Percentiles rank a stretch among this genome's conserved stretches.
phyloP scores from a whole-genome alignment of 2,888 invertebrate species.

The Rhodophaea formosa region DNA sequence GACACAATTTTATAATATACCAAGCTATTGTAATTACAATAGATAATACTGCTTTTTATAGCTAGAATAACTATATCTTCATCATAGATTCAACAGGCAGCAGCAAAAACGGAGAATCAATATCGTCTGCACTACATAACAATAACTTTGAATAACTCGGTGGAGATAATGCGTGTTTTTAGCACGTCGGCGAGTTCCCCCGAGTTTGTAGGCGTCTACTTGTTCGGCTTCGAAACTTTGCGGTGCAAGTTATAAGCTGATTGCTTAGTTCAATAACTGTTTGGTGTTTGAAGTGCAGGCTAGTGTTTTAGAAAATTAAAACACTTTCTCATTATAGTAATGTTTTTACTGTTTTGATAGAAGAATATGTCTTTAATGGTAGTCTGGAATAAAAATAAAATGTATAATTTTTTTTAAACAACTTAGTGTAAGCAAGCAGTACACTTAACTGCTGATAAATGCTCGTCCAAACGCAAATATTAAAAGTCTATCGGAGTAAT shows the following conservation, averaged over 20 bases:
- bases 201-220: conserved; percentile 21
- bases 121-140: conserved; percentile 11
- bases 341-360: too few relatives aligned
- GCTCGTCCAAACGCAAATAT: too few relatives aligned
- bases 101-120: conserved; percentile 21
- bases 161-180: conserved; percentile 23
- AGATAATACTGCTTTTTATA: background rate
- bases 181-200: conserved; percentile 18
- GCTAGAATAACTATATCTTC: background rate
- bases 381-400: too few relatives aligned
- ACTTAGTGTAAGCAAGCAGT: too few relatives aligned
- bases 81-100: conserved; percentile 4
- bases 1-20: background rate
- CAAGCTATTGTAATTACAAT: too few relatives aligned
- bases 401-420: too few relatives aligned
- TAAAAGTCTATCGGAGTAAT: too few relatives aligned
- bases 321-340: too few relatives aligned
- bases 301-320: too few relatives aligned
- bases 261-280: background rate
- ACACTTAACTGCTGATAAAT: too few relatives aligned
- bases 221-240: conserved; percentile 20
- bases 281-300: background rate
- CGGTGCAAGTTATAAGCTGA: conserved; percentile 19
- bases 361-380: too few relatives aligned
- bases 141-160: conserved; percentile 11